These are phyloP conservation scores for Caenorhabditis imperialis DNA, from an alignment of 2,888 invertebrate species.

Conservation along the genomic window DNA sequence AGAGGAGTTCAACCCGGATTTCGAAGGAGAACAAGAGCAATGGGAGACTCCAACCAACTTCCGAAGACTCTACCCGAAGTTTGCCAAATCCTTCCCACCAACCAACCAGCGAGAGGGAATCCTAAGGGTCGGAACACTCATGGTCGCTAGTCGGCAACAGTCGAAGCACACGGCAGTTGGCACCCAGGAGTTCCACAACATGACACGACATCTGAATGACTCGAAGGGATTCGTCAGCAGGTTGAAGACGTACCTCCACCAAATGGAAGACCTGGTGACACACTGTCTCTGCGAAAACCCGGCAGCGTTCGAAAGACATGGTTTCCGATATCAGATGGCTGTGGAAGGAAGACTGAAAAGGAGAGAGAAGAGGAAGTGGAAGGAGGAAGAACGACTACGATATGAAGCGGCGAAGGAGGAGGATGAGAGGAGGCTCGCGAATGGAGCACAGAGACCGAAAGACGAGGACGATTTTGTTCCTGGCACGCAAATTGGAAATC, in stretches of 20 bases:
- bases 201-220: slow-evolving; percentile 50
- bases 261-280: slow-evolving; percentile 53
- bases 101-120: slow-evolving; percentile 42
- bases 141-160: slow-evolving; percentile 80
- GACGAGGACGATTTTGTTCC: not conserved
- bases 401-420: slow-evolving; percentile 9
- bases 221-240: slow-evolving; percentile 36
- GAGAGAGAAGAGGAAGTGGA: slow-evolving; percentile 1
- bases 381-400: slow-evolving; percentile 16
- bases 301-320: slow-evolving; percentile 49
- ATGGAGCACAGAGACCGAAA: not conserved
- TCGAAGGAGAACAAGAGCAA: slow-evolving; percentile 2
- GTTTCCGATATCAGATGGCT: slow-evolving; percentile 51
- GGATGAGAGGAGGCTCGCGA: not conserved
- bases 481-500: slow-evolving; percentile 1
- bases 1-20: not conserved
- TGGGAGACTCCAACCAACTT: not conserved
- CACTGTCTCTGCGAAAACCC: slow-evolving; percentile 23
- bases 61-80: not conserved
- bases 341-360: slow-evolving; percentile 31
- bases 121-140: slow-evolving; percentile 24
- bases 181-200: slow-evolving; percentile 45
- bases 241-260: slow-evolving; percentile 46
- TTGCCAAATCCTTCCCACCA: not conserved
- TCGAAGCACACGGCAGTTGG: slow-evolving; percentile 81